Evolutionary conservation across 1,140 invertebrate species (phyloP).

Genomic region (Lycorma delicatula): DNA sequence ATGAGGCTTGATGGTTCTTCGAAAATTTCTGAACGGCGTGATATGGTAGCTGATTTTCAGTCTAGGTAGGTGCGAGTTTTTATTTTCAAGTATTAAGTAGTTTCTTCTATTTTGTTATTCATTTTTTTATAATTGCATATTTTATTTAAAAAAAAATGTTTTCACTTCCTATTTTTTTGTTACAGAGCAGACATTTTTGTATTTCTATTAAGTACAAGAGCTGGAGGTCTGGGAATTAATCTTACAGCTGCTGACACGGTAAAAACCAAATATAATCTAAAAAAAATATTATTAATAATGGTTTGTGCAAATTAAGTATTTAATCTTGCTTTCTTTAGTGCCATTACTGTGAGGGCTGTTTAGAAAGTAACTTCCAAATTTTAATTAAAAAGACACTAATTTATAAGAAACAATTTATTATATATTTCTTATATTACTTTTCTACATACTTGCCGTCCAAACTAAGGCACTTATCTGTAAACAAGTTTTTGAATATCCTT

Average conservation of each 20-base stretch:
- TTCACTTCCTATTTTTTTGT: conserved; percentile 27
- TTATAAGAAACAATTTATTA: no score
- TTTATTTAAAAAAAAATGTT: conserved; percentile 10
- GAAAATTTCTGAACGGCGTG: conserved; percentile 82
- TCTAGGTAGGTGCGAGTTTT: conserved; percentile 44
- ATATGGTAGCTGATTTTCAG: conserved; percentile 92
- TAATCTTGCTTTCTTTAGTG: no score
- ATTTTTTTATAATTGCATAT: neutral
- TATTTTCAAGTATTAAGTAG: neutral
- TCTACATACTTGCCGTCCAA: no score
- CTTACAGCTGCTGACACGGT: conserved; percentile 97
- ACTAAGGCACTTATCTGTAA: no score
- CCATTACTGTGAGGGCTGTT: no score
- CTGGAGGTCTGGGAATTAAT: conserved; percentile 96
- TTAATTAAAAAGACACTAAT: no score
- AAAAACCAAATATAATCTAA: conserved; percentile 35
- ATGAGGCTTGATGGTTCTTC: conserved; percentile 88
- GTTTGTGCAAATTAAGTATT: no score
- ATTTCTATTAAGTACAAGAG: conserved; percentile 91
- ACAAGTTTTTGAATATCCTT: no score
- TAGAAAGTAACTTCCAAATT: no score
- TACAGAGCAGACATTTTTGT: conserved; percentile 84
- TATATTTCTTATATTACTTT: no score
- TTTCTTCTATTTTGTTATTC: neutral
- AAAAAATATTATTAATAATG: no score